Percentiles rank a stretch among this genome's conserved stretches.
These are phyloP conservation scores for Leptinotarsa texana DNA, from an alignment of 1,140 invertebrate genomes.

Conservation along the genomic window DNA sequence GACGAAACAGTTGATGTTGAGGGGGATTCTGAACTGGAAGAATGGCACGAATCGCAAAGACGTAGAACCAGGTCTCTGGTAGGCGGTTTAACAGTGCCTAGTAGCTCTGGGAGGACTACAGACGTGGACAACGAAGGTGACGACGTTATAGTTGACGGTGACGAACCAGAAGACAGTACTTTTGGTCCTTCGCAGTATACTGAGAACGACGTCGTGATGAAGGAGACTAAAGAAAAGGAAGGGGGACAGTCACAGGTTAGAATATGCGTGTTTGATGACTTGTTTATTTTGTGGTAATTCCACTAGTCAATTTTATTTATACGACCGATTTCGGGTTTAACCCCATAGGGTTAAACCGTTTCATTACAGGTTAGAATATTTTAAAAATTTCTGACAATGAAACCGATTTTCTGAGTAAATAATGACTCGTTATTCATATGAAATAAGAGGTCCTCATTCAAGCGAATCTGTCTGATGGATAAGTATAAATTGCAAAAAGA, in stretches of 20 bases:
- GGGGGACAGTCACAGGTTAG: conserved; percentile 52
- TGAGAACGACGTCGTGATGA: conserved; percentile 62
- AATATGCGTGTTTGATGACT: too few relatives aligned
- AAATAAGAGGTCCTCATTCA: too few relatives aligned
- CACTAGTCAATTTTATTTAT: too few relatives aligned
- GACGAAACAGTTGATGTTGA: conserved; percentile 62
- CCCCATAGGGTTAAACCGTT: too few relatives aligned
- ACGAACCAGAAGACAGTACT: conserved; percentile 65
- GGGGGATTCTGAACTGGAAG: conserved; percentile 56
- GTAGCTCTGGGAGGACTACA: conserved; percentile 42
- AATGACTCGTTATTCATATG: too few relatives aligned
- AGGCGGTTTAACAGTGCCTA: conserved; percentile 36
- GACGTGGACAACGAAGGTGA: conserved; percentile 65
- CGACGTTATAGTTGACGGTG: conserved; percentile 76
- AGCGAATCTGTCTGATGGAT: too few relatives aligned
- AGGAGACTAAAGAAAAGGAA: conserved; percentile 45
- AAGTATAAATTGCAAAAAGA: too few relatives aligned
- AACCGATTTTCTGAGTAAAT: too few relatives aligned
- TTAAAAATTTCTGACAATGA: too few relatives aligned
- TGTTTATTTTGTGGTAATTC: too few relatives aligned
- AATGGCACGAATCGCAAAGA: conserved; percentile 52
- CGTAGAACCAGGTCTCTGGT: conserved; percentile 43
- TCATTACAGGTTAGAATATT: conserved; percentile 34
- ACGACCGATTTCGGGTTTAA: too few relatives aligned
- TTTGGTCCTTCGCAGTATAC: conserved; percentile 74